Base-by-base conservation (phyloP, 2,113 vertebrate genomes). In the Rutilus rutilus region DNA sequence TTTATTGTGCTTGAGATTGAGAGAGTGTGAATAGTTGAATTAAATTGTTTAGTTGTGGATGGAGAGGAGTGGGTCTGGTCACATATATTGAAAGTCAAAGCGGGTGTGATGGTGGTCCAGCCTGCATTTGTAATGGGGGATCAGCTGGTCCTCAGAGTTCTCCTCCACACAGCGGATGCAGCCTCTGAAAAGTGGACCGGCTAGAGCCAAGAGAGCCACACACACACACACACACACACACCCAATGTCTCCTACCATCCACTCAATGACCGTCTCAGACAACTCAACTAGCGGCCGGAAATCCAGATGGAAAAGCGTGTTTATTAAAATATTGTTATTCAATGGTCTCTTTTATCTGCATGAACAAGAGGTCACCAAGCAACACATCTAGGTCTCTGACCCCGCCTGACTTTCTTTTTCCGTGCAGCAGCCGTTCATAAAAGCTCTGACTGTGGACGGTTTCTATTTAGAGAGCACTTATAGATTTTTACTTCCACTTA, bases 341-440 rank as follows among this genome's bases (percentile, higher is more conserved):
- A 98, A 96, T 98, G 93, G 95, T 93, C 95, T 96, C 97, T 97
- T 98, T 96, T 97, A 94, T 96, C 92, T 84, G 78, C 90, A 92
- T 91, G 95, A 95, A 95, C 90, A 95, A 95, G 93, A 95, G 96
- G 96, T 93, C 95, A 95, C 95, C 96, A 96, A 96, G 89, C 93
- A 94, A 93, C 94, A 93, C 94, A 90, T 96, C 95, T 90, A 96
- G 96, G 94, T 96, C 96, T 94, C 94, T 97, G 97, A 98, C 97
- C 97, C 94, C 92, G 89, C 59, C 15, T 95, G 94, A 96, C 95
- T 79, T 95, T 94, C 95, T 95, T 91, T 94, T 99, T 99, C 98
- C 97, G 92, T 95, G 93, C 92, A 87, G 65, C 87, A 86, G 91
- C 93, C 91, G 86, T 93, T 95, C 93, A 96, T 97, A 96, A 99